A percentile compares a stretch with the other conserved stretches of the same genome.
Conservation (phyloP, 2,888 invertebrate genomes). For the Silvanus unidentatus region DNA sequence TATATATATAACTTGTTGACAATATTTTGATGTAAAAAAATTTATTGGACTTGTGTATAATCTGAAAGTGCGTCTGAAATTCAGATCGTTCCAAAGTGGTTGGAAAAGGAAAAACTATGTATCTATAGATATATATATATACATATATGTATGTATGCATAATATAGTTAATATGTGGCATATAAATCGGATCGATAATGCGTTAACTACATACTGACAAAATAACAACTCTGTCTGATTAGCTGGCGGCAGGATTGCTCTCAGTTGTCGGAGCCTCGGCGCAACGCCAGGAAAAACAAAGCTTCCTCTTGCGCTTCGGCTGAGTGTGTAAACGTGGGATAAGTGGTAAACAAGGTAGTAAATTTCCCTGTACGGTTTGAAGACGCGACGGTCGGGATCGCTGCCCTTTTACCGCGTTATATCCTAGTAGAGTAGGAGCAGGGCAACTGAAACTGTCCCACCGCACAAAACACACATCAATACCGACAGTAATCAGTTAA, state of each 20-base stretch:
- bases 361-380: conserved; percentile 42
- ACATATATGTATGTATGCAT: conserved; percentile 4
- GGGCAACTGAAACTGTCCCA: no score
- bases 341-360: conserved; percentile 50
- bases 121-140: conserved; percentile 10
- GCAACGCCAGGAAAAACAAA: conserved; percentile 45
- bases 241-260: conserved; percentile 33
- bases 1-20: no score
- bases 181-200: conserved; percentile 35
- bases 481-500: no score
- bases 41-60: no score
- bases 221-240: conserved; percentile 42
- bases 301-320: conserved; percentile 38
- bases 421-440: conserved; percentile 20
- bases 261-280: conserved; percentile 28
- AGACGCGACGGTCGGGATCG: conserved; percentile 34
- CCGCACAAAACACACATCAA: no score
- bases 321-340: conserved; percentile 47
- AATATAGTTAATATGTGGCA: conserved; percentile 19
- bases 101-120: no score
- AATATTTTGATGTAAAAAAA: no score
- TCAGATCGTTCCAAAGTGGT: no score
- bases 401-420: conserved; percentile 29
- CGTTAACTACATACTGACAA: conserved; percentile 40
- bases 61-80: no score